Percentiles rank a stretch among this genome's conserved stretches.
Evolutionary conservation across 2,888 invertebrate species (phyloP).

Genomic region (Volucella inflata): DNA sequence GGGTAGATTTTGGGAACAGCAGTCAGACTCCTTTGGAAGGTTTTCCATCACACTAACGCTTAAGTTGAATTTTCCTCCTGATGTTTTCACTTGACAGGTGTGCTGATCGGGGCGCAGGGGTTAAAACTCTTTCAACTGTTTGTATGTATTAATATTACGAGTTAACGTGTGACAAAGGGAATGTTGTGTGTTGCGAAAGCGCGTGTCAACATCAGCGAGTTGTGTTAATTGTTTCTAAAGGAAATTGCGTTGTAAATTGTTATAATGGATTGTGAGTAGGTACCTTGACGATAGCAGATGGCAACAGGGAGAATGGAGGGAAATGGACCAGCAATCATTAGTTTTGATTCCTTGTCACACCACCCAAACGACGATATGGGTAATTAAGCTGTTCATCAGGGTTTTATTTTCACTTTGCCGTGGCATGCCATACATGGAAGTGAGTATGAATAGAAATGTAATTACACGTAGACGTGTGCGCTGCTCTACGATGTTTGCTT

Average conservation of each 20-base stretch:
- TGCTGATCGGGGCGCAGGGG: slow-evolving; percentile 20
- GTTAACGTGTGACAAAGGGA: slow-evolving; percentile 40
- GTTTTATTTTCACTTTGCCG: slow-evolving; percentile 8
- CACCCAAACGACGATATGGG: slow-evolving; percentile 29
- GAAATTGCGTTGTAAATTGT: slow-evolving; percentile 28
- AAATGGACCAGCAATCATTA: slow-evolving; percentile 42
- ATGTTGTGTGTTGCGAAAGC: slow-evolving; percentile 3
- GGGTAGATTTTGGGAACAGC: slow-evolving; percentile 57
- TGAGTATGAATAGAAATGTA: slow-evolving; percentile 31
- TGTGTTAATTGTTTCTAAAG: slow-evolving; percentile 67
- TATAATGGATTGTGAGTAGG: slow-evolving; percentile 37
- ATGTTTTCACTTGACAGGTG: slow-evolving; percentile 66
- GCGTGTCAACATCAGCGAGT: slow-evolving; percentile 41
- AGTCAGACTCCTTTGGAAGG: slow-evolving; percentile 12
- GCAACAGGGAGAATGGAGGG: neutral
- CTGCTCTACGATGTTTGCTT: slow-evolving; percentile 1
- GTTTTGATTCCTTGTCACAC: slow-evolving; percentile 46
- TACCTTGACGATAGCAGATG: slow-evolving; percentile 13
- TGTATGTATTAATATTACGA: neutral
- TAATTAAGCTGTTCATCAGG: slow-evolving; percentile 52
- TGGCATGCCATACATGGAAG: no score
- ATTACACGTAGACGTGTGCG: neutral
- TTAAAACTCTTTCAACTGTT: slow-evolving; percentile 1
- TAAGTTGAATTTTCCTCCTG: slow-evolving; percentile 21
- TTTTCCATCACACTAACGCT: slow-evolving; percentile 34